These are phyloP conservation scores for Chiropotes sagulatus DNA, from an alignment of 2,797 vertebrate genomes.

Conservation along the genomic window DNA sequence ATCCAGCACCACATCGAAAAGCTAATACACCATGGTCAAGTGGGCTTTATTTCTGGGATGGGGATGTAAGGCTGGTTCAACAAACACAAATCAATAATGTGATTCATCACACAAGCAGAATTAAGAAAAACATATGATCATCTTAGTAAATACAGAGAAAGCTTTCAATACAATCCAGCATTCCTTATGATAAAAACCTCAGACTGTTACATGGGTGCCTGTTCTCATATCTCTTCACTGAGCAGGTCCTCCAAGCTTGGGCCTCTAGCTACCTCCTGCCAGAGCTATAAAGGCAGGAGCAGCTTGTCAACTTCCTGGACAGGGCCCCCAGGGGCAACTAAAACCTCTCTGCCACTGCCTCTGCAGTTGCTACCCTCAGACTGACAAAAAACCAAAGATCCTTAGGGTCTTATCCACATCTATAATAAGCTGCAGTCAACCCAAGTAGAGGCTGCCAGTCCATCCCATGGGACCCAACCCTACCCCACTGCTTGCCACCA, in stretches of 20 bases:
- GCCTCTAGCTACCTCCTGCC: neutral
- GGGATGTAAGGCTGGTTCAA: neutral
- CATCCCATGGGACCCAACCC: neutral
- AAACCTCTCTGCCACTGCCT: neutral
- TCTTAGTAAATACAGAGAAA: neutral
- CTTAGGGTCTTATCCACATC: neutral
- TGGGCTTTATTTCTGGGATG: too few relatives aligned
- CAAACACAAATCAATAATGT: neutral
- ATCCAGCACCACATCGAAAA: neutral
- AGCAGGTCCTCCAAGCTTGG: neutral
- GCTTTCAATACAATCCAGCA: neutral
- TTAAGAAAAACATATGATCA: neutral
- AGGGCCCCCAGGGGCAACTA: neutral
- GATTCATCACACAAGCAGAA: neutral
- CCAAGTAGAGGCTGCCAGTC: neutral
- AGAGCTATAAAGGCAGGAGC: neutral
- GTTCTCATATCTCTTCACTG: neutral
- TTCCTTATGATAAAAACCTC: neutral
- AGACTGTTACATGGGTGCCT: neutral
- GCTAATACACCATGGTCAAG: neutral
- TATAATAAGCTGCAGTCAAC: neutral
- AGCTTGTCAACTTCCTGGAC: too few relatives aligned
- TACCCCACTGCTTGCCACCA: neutral
- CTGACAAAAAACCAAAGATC: neutral
- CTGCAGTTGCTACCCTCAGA: neutral